phyloP scores from a whole-genome alignment of 2,113 vertebrate species.

The Epinephelus lanceolatus region DNA sequence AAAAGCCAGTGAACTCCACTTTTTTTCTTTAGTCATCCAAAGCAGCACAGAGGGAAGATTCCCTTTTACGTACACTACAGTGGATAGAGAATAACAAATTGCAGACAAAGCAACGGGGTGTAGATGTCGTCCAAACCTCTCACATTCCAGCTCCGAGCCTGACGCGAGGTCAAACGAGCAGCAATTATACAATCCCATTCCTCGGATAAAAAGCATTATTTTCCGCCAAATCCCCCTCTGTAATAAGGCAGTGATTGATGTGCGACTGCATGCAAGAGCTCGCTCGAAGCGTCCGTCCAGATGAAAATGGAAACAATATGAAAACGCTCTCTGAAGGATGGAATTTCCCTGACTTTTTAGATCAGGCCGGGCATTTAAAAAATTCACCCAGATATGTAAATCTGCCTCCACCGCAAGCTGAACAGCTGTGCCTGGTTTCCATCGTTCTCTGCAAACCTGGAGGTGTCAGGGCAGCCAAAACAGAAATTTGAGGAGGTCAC shows the following conservation, averaged over 20 bases:
- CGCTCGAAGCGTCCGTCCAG: slow-evolving; percentile 32
- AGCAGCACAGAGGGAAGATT: neutral
- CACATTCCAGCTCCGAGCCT: neutral
- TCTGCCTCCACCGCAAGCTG: slow-evolving; percentile 12
- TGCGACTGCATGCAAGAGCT: slow-evolving; percentile 25
- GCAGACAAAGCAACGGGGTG: slow-evolving; percentile 16
- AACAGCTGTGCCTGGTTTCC: slow-evolving; percentile 57
- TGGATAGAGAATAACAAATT: neutral
- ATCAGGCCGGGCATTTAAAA: slow-evolving; percentile 40
- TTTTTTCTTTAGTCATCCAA: neutral
- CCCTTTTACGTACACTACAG: neutral
- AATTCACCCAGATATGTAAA: slow-evolving; percentile 62
- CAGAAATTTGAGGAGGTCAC: neutral
- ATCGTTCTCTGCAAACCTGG: slow-evolving; percentile 25
- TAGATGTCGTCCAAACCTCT: neutral
- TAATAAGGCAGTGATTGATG: slow-evolving; percentile 52
- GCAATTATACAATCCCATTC: slow-evolving; percentile 30
- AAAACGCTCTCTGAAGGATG: slow-evolving; percentile 34
- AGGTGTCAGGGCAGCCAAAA: slow-evolving; percentile 39
- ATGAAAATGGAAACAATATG: slow-evolving; percentile 57
- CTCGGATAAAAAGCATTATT: slow-evolving; percentile 47
- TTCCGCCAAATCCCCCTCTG: slow-evolving; percentile 25
- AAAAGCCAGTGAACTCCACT: neutral
- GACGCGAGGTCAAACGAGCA: slow-evolving; percentile 23
- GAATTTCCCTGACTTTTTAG: slow-evolving; percentile 51